These are phyloP conservation scores for Aptenodytes forsteri DNA, from an alignment of 2,113 vertebrate species.

Conservation along the genomic window DNA sequence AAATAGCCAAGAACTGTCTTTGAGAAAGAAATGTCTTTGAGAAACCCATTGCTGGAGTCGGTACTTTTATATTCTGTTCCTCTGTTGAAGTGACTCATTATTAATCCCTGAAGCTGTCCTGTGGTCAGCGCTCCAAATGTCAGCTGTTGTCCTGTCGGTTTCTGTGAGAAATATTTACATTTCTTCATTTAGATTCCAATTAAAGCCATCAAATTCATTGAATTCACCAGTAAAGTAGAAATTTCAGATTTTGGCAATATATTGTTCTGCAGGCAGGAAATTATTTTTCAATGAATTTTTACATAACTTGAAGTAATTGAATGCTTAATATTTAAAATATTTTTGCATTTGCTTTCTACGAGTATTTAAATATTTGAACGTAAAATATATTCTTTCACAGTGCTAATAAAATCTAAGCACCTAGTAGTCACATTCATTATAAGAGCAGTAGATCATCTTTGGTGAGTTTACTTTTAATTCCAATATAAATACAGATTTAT, in stretches of 20 bases:
- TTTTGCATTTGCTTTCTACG: neutral
- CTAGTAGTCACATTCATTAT: neutral
- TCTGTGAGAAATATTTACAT: accelerated
- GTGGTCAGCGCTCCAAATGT: neutral
- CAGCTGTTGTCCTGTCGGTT: accelerated
- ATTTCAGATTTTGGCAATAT: neutral
- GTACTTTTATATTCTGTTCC: neutral
- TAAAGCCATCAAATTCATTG: neutral
- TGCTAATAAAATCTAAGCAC: constrained; percentile 1
- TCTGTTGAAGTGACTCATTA: neutral
- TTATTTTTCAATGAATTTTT: neutral
- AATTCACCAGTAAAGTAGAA: neutral
- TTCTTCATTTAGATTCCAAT: neutral
- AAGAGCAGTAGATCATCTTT: constrained; percentile 1
- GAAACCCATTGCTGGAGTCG: neutral
- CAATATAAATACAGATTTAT: constrained; percentile 25
- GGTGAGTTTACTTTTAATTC: constrained; percentile 2
- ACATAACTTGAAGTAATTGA: neutral
- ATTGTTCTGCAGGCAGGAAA: neutral
- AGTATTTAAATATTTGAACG: constrained; percentile 29
- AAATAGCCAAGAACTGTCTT: neutral
- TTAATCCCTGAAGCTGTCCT: neutral
- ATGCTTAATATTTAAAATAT: neutral
- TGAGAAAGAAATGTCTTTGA: neutral
- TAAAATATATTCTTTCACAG: constrained; percentile 17